Evolutionary conservation across 2,797 vertebrate species (phyloP).

Genomic region (Brachyrhaphis roseni): DNA sequence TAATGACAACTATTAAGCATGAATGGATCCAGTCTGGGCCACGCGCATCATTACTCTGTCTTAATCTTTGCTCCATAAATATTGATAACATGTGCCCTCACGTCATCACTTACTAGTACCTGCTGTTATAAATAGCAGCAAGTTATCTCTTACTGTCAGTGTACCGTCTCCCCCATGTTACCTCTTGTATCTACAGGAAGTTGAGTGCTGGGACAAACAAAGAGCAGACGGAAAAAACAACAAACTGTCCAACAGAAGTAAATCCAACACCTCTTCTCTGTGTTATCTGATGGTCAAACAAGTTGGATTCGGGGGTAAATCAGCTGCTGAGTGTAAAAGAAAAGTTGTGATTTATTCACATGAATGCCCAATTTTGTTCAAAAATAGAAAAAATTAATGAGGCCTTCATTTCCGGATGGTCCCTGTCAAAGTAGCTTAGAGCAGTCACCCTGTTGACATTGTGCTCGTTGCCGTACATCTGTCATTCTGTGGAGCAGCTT

Average conservation of each 20-base stretch:
- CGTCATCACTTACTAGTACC: conserved; percentile 83
- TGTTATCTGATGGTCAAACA: conserved; percentile 16
- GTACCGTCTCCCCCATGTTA: conserved; percentile 30
- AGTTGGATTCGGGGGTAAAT: conserved; percentile 3
- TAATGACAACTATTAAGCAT: conserved; percentile 82
- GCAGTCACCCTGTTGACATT: conserved; percentile 57
- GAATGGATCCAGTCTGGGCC: conserved; percentile 72
- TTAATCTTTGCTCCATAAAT: conserved; percentile 85
- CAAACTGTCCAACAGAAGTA: conserved; percentile 49
- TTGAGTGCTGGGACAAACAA: conserved; percentile 63
- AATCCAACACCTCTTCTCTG: conserved; percentile 28
- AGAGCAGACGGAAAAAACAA: conserved; percentile 58
- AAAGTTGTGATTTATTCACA: conserved; percentile 19
- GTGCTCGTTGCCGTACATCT: conserved; percentile 63
- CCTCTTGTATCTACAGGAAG: conserved; percentile 70
- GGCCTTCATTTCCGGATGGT: conserved; percentile 22
- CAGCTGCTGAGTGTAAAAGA: not conserved
- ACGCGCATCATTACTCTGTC: conserved; percentile 78
- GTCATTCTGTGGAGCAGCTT: conserved; percentile 61
- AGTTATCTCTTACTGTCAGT: conserved; percentile 74
- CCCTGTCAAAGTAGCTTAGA: conserved; percentile 43
- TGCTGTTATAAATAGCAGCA: conserved; percentile 82
- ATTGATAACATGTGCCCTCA: conserved; percentile 81
- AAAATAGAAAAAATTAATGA: conserved; percentile 8
- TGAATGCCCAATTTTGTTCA: conserved; percentile 4